Evolutionary conservation across 2,888 invertebrate genomes (phyloP).

Genomic region (Drosophila affinis): DNA sequence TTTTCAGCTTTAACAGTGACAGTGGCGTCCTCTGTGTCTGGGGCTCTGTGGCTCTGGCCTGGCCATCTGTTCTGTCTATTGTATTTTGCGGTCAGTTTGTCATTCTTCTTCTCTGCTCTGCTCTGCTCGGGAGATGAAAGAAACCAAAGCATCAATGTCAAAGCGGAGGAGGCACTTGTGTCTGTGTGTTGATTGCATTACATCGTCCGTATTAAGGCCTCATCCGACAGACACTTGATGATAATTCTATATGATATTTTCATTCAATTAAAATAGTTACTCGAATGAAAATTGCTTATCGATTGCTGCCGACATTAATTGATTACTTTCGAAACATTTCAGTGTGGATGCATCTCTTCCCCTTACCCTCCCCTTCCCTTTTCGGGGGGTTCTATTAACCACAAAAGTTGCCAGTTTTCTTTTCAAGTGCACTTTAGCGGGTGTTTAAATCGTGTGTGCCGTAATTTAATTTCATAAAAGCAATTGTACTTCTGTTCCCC

Average conservation of each 20-base stretch:
- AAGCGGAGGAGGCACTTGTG: slow-evolving; percentile 30
- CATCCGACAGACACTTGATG: slow-evolving; percentile 17
- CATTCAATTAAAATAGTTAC: slow-evolving; percentile 22
- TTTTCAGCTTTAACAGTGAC: slow-evolving; percentile 45
- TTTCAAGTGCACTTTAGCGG: slow-evolving; percentile 11
- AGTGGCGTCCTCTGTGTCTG: too few relatives aligned
- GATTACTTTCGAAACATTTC: slow-evolving; percentile 29
- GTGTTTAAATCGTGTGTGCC: slow-evolving; percentile 68
- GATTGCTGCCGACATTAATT: slow-evolving; percentile 35
- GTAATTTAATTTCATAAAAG: slow-evolving; percentile 78
- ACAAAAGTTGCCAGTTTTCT: slow-evolving; percentile 8
- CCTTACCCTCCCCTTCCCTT: too few relatives aligned
- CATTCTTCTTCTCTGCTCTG: slow-evolving; percentile 14
- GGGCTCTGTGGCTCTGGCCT: too few relatives aligned
- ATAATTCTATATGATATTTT: slow-evolving; percentile 33
- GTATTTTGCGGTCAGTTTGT: slow-evolving; percentile 24
- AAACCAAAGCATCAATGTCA: slow-evolving; percentile 1
- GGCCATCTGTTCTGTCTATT: slow-evolving; percentile 40
- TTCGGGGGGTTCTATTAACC: slow-evolving; percentile 39
- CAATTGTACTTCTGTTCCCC: slow-evolving; percentile 66
- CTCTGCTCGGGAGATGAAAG: slow-evolving; percentile 9
- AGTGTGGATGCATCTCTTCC: background rate
- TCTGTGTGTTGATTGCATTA: slow-evolving; percentile 44
- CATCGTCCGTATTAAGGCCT: slow-evolving; percentile 13
- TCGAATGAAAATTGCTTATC: slow-evolving; percentile 23